phyloP scores from a whole-genome alignment of 2,113 vertebrate genomes.

The Nymphicus hollandicus region DNA sequence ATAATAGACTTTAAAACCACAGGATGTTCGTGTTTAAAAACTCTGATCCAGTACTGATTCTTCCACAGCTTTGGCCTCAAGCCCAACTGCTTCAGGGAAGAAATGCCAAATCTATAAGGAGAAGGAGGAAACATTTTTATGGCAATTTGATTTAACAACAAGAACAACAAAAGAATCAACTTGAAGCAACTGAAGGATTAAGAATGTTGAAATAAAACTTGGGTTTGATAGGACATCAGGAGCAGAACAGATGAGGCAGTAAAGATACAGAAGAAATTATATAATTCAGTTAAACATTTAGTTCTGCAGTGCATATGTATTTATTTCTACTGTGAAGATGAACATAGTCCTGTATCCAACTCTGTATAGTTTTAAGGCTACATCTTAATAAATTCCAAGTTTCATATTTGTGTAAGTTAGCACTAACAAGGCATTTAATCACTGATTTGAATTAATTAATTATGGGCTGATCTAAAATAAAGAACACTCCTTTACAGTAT shows the following conservation, averaged over 20 bases:
- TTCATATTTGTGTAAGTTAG: not conserved
- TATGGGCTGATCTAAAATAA: not conserved
- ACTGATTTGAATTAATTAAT: not conserved
- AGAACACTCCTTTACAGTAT: not conserved
- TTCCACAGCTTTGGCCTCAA: conserved; percentile 26
- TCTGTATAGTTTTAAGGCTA: not conserved
- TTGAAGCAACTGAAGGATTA: conserved; percentile 2
- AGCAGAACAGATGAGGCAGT: not conserved
- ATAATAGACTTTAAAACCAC: conserved; percentile 30
- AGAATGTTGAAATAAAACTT: not conserved
- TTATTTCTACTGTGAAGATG: not conserved
- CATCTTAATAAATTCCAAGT: not conserved
- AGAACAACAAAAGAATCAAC: not conserved
- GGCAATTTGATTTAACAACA: conserved; percentile 36
- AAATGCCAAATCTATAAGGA: conserved; percentile 29
- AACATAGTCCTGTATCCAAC: not conserved
- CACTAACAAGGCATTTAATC: not conserved
- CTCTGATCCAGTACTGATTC: conserved; percentile 23
- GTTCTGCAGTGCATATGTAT: not conserved
- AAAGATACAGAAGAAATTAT: not conserved
- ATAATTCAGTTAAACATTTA: not conserved
- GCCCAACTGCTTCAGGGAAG: conserved; percentile 36
- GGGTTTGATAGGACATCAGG: not conserved
- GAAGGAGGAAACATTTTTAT: conserved; percentile 9
- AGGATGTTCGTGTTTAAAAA: conserved; percentile 12